Evolutionary conservation across 2,888 invertebrate genomes (phyloP), one percentile per base, ranked within the genome.

Genomic region (Caradrina clavipalpis): DNA sequence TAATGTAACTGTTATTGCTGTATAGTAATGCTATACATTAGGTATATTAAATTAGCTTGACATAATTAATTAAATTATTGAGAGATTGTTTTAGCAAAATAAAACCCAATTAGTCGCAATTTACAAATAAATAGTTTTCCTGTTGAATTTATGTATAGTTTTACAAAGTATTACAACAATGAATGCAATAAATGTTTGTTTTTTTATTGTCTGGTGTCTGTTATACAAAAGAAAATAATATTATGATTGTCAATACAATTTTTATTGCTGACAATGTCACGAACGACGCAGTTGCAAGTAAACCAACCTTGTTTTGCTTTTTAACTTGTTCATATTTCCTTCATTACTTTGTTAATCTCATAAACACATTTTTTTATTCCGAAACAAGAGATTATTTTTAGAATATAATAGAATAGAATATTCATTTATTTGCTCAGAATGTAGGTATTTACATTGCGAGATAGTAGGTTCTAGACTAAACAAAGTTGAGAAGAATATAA

Each of bases 211-310:
- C 45, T 45, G 45, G n/a, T 45, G 10, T 35, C 21, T 45, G 13
- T n/a, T 22, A 19, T 22, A 51, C 64, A 60, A 77, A 59, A 60
- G 35, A 49, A 51, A 60, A 66, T 57, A 72, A 59, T 75, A 57
- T 57, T 58, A 49, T 57, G 49, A 57, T 53, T 56, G 55, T 66
- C 49, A 49, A 56, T 57, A 57, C 21, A 65, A 21, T 66, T 73
- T 66, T 73, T 45, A 62, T 58, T 19, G 59, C 51, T 42, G 68
- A 42, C 58, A 58, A 55, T 62, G 50, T 61, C 58, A 73, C 11
- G 54, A 61, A 78, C 67, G 42, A 50, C 45, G 56, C 10, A 67
- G 45, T 61, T 49, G 13, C 42, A 39, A 71, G 21, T n/a, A 21
- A 15, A 53, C 13, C 6, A 39, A 47, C 65, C 59, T 45, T 72